Base-by-base conservation (phyloP, 2,888 invertebrate genomes). In the Nephrotoma appendiculata region DNA sequence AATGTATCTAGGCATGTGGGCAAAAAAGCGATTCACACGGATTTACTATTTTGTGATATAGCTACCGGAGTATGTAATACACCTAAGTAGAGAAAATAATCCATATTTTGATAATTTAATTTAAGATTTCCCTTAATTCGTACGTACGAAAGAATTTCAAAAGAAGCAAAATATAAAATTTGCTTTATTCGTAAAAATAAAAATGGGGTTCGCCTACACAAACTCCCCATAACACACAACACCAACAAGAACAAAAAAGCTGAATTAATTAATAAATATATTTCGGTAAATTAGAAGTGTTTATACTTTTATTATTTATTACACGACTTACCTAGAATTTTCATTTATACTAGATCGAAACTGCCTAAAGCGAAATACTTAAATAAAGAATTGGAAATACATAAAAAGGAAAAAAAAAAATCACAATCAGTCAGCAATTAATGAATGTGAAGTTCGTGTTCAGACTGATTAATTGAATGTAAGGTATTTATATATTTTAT, bases 381-480 rank as follows among this genome's bases (percentile, higher is more conserved):
- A 84, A 84, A 42, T 84, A 31, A 3, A n/a, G 41, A 84, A 84
- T 84, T 84, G 43, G 84, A 84, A 84, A 43, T 42, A 84, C n/a
- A 84, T 15, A 84, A 84, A 84, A 84, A 6, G 2, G 19, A n/a
- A 71, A 84, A 84, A 84, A 84, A 11, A 84, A 84, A 84, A 84
- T 84, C 84, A 84, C 84, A 84, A 84, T 71, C 84, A 84, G 84
- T 84, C 84, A 84, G 43, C 84, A 42, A 84, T 84, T 84, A 84
- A 84, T 84, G 84, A 84, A 84, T 84, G n/a, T 42, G 42, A 84
- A 84, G 41, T 42, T 84, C 84, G 84, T 84, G 84, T 84, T 42
- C 43, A 84, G 84, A 41, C 84, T 84, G 84, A 84, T 84, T 84
- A 84, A 84, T 84, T 84, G 84, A 84, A 84, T 84, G n/a, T n/a